phyloP scores from a whole-genome alignment of 1,140 invertebrate species.

The Paramacrobiotus metropolitanus region DNA sequence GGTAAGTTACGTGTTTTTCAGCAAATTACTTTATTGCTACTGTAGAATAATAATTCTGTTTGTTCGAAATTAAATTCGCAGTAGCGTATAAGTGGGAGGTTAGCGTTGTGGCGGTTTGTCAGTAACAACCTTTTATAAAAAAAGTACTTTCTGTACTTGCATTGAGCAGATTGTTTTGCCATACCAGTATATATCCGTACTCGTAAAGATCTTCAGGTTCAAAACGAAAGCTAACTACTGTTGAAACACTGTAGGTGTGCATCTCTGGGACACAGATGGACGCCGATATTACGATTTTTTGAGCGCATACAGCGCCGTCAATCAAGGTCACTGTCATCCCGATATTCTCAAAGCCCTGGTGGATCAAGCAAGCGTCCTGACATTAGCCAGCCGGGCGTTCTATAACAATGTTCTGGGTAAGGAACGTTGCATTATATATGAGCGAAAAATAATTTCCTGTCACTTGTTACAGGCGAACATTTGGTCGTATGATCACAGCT shows the following conservation, averaged over 20 bases:
- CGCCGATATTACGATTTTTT: constrained; percentile 84
- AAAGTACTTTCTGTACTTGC: too few species aligned
- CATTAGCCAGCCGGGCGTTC: constrained; percentile 70
- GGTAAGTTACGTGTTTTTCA: constrained; percentile 29
- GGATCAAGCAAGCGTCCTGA: constrained; percentile 42
- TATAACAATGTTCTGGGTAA: constrained; percentile 65
- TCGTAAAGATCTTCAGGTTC: too few species aligned
- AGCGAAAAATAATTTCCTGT: too few species aligned
- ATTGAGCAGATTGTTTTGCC: too few species aligned
- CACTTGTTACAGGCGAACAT: constrained; percentile 40
- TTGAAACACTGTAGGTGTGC: constrained; percentile 36
- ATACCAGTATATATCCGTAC: too few species aligned
- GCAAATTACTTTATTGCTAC: not conserved
- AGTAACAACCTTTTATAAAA: too few species aligned
- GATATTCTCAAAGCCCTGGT: constrained; percentile 58
- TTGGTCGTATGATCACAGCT: constrained; percentile 70
- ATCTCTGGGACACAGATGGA: constrained; percentile 87
- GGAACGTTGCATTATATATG: not conserved
- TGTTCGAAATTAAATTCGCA: not conserved
- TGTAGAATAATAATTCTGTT: constrained; percentile 9
- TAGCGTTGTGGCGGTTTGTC: too few species aligned
- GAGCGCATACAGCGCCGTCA: constrained; percentile 88
- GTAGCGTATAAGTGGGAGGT: too few species aligned
- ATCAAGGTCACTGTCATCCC: constrained; percentile 95
- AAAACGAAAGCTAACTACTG: not conserved